Evolutionary conservation across 35 echinoderm and acorn worm genomes (phyloP).

Genomic region (Heliocidaris erythrogramma): DNA sequence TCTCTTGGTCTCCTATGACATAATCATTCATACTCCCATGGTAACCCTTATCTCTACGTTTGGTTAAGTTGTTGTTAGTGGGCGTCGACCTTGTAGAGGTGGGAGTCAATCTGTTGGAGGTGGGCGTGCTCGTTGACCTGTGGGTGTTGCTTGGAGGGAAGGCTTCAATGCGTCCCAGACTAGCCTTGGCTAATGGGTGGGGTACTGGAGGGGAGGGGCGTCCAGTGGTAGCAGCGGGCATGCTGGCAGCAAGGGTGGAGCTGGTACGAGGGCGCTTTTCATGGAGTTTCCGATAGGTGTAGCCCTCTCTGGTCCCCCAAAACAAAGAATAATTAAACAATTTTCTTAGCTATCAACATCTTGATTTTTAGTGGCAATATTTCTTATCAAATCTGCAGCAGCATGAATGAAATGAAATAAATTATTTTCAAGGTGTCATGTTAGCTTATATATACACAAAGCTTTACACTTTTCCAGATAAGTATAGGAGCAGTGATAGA

Average conservation of each 20-base stretch:
- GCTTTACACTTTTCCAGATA: too few species aligned
- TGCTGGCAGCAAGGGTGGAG: background rate
- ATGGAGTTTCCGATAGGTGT: background rate
- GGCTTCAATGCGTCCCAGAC: background rate
- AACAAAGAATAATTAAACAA: too few species aligned
- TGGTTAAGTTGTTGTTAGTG: background rate
- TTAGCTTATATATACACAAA: too few species aligned
- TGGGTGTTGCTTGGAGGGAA: background rate
- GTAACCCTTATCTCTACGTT: background rate
- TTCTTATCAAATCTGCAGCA: too few species aligned
- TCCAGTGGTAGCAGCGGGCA: background rate
- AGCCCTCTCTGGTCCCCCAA: slow-evolving; percentile 18
- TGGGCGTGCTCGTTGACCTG: background rate
- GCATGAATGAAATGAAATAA: too few species aligned
- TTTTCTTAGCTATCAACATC: too few species aligned
- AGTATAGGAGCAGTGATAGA: too few species aligned
- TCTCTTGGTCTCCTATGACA: background rate
- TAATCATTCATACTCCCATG: background rate
- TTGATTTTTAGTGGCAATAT: too few species aligned
- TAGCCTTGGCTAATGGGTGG: background rate
- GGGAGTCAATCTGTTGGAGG: background rate
- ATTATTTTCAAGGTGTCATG: too few species aligned
- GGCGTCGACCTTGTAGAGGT: background rate
- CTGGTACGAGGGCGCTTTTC: background rate
- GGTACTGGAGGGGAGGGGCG: background rate